phyloP scores from a whole-genome alignment of 2,113 vertebrate species.

The Mus spicilegus region DNA sequence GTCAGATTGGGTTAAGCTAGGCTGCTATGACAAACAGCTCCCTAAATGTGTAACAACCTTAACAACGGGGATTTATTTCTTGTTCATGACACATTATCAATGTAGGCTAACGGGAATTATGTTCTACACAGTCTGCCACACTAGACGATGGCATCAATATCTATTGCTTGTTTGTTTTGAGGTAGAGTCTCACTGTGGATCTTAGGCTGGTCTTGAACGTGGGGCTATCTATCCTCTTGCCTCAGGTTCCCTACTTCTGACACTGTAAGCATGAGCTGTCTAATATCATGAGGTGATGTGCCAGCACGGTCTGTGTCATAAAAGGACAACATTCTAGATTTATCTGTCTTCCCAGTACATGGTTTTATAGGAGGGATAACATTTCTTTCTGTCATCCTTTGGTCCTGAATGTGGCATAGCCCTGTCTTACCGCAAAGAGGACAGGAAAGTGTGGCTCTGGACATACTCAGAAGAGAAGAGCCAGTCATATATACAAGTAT shows the following conservation, averaged over 20 bases:
- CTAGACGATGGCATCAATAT: not conserved
- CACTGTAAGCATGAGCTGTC: not conserved
- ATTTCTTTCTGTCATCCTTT: not conserved
- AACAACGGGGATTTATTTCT: not conserved
- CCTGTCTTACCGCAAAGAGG: not conserved
- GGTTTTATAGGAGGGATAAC: not conserved
- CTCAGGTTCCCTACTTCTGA: not conserved
- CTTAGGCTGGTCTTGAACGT: not conserved
- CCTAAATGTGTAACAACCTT: not conserved
- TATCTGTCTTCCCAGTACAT: not conserved
- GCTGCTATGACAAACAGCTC: not conserved
- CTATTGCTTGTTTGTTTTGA: not conserved
- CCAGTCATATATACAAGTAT: fast-evolving
- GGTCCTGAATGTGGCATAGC: not conserved
- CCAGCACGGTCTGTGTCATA: not conserved
- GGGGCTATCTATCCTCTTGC: not conserved
- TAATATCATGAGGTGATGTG: not conserved
- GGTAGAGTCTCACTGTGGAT: not conserved
- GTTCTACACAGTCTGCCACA: not conserved
- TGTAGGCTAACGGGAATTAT: not conserved
- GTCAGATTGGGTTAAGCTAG: not conserved
- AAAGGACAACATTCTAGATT: not conserved
- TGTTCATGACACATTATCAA: not conserved
- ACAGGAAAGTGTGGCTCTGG: not conserved
- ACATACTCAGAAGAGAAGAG: not conserved